Conservation (phyloP, 2,797 vertebrate species). For the Psittacula derbiana region DNA sequence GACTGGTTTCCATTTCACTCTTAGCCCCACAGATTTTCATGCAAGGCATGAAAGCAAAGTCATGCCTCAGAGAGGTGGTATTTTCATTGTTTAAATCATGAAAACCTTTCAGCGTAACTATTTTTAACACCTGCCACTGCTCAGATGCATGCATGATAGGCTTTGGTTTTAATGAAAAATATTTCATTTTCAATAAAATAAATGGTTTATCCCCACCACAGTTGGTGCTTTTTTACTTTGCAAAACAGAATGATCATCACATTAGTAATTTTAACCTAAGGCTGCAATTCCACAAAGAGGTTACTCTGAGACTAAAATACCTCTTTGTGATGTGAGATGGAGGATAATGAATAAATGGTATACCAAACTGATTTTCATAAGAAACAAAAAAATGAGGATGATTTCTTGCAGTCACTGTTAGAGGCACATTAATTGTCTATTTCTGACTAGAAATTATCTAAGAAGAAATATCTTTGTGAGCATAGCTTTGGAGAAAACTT, state of each 20-base stretch:
- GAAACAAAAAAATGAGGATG: neutral
- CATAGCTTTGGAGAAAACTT: neutral
- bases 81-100: conserved; percentile 16
- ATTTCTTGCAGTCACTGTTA: neutral
- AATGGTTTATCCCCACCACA: neutral
- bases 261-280: neutral
- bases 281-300: fast-evolving
- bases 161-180: neutral
- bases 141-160: neutral
- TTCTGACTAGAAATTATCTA: neutral
- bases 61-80: neutral
- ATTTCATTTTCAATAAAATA: neutral
- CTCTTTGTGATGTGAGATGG: neutral
- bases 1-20: conserved; percentile 17
- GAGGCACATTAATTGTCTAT: neutral
- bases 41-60: neutral
- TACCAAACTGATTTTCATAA: neutral
- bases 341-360: neutral
- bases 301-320: neutral
- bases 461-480: neutral
- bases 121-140: neutral
- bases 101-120: neutral
- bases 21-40: neutral
- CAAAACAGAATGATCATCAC: neutral
- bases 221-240: neutral